Conservation (phyloP, 2,797 vertebrate genomes). For the Enteromius thamalakanensis region DNA sequence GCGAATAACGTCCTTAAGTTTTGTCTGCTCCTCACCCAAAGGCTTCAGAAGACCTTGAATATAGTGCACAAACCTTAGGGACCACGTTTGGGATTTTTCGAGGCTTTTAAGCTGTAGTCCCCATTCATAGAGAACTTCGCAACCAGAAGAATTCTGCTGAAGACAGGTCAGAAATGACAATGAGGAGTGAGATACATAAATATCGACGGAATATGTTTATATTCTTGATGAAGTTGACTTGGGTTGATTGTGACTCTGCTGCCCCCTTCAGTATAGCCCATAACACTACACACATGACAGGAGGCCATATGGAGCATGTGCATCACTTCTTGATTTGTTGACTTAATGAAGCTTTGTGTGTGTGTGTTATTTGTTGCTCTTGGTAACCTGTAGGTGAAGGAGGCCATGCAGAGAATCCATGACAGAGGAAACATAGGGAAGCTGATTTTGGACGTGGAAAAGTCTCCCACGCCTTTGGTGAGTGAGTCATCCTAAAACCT, state of each 20-base stretch:
- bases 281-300: constrained; percentile 34
- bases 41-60: not conserved
- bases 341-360: not conserved
- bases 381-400: constrained; percentile 87
- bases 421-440: constrained; percentile 98
- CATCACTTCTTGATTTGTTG: not conserved
- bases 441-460: constrained; percentile 96
- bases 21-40: not conserved
- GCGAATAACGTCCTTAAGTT: not conserved
- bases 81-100: not conserved
- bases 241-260: constrained; percentile 38
- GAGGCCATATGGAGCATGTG: not conserved
- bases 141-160: not conserved
- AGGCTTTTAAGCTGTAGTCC: not conserved
- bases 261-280: constrained; percentile 53
- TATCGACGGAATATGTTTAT: not conserved
- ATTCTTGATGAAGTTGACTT: not conserved
- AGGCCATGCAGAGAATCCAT: constrained; percentile 99
- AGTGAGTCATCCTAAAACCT: constrained; percentile 58
- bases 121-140: not conserved
- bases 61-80: not conserved
- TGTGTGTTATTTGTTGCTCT: not conserved
- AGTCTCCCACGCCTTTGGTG: constrained; percentile 95
- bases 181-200: not conserved
- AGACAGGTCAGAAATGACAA: not conserved